Conservation (phyloP, 2,888 invertebrate genomes). For the Biston betularia region DNA sequence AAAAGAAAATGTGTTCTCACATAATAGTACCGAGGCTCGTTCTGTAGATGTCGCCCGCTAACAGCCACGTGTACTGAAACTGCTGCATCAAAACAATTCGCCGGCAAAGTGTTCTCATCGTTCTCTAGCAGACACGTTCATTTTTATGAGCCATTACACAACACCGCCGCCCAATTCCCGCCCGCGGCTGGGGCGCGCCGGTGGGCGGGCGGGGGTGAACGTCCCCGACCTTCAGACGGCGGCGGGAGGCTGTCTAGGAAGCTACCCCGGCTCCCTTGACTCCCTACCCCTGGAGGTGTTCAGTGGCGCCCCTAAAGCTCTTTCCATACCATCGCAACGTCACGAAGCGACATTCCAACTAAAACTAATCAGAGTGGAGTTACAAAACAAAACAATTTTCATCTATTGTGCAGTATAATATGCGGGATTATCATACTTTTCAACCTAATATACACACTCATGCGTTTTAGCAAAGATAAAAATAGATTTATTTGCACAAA, state of each 20-base stretch:
- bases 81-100: constrained; percentile 29
- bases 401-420: not conserved
- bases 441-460: too few species aligned
- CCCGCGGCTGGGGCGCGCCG: constrained; percentile 23
- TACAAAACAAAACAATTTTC: not conserved
- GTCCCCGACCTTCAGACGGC: constrained; percentile 82
- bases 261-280: constrained; percentile 45
- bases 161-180: constrained; percentile 32
- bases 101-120: constrained; percentile 21
- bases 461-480: too few species aligned
- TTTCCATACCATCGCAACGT: not conserved
- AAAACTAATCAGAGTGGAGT: too few species aligned
- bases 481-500: too few species aligned
- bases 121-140: constrained; percentile 33
- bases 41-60: constrained; percentile 1
- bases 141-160: constrained; percentile 37
- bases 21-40: not conserved
- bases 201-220: constrained; percentile 75
- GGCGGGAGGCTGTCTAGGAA: constrained; percentile 73
- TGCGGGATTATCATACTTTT: too few species aligned
- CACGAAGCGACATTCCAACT: constrained; percentile 4
- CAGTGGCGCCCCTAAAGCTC: constrained; percentile 24
- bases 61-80: constrained; percentile 17
- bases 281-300: constrained; percentile 32
- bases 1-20: not conserved